Base-by-base conservation (phyloP, 1,140 invertebrate species). In the Brachionus rotundiformis region DNA sequence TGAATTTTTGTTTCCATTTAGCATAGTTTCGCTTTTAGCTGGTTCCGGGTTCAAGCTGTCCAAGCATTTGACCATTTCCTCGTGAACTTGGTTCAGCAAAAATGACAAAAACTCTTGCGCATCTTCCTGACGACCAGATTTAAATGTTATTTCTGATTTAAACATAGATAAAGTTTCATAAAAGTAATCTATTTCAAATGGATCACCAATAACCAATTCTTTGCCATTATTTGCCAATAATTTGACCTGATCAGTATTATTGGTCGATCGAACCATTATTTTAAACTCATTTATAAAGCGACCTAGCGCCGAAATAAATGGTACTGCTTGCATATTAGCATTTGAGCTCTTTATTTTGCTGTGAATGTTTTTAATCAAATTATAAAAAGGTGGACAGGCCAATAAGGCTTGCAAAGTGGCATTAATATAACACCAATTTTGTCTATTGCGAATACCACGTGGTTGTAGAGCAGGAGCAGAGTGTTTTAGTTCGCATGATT, bases 71-170 rank as follows among this genome's bases (percentile, higher is more conserved):
- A 95, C 88, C 94, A 98, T 96, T 89, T 98, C 95, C 87, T 98
- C 95, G 87, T 96, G 95, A 36, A 98, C 90, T 33, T 93, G 93
- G 88, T 98, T 97, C 1, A 97, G 90, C 63, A 98, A 89, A 88
- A 93, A 95, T 11, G 93, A 93, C 1, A 97, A 90, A 87, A 97
- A 97, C 85, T 97, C 95, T 87, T 97, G 95, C 0, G 95, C 95
- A 89, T 97, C 95, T 87, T 97, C 94, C 86, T 97, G 87, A 75
- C 84, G 84, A 10, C 86, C 86, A 41, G 84, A 82, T 84, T 86
- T 82, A 33, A 83, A 84, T 7, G 23, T 49, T 11, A 82, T 82
- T 49, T 76, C 27, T 27, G 47, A 31, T 71, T 36, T 75, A 77
- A 41, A 10, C 23, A 25, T 3, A 44, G 59, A 39, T 11, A 54